Evolutionary conservation across 2,888 invertebrate species (phyloP).

Genomic region (Sphaerophoria taeniata): DNA sequence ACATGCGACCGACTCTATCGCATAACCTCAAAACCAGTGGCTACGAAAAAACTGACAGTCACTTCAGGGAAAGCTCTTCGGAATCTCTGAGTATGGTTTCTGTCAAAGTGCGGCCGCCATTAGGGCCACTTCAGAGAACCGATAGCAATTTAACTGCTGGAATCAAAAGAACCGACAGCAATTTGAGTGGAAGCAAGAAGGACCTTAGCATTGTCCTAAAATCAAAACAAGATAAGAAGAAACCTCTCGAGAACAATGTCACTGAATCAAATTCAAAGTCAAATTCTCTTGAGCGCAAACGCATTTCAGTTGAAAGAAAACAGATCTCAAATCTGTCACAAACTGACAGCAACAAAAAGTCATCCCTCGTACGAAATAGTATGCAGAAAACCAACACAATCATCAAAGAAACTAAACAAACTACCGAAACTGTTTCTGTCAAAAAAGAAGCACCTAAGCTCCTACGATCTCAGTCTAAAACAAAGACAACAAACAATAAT

Average conservation of each 20-base stretch:
- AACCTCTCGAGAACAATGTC: not conserved
- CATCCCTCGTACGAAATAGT: not conserved
- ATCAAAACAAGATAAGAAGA: conserved; percentile 23
- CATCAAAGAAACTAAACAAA: conserved; percentile 40
- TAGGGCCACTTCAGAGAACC: not conserved
- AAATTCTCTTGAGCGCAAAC: not conserved
- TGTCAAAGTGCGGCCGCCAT: not conserved
- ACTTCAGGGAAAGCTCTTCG: conserved; percentile 3
- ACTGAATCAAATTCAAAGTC: not conserved
- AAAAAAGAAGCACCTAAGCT: conserved; percentile 5
- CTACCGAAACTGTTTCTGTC: not conserved
- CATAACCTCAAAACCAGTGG: conserved; percentile 84
- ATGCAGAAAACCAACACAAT: not conserved
- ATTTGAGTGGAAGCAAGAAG: not conserved
- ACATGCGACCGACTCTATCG: conserved; percentile 86
- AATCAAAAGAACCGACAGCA: not conserved
- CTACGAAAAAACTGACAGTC: not conserved
- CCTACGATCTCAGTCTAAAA: not conserved
- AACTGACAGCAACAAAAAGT: not conserved
- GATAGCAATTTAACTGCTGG: not conserved
- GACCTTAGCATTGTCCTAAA: not conserved
- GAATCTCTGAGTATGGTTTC: conserved; percentile 16
- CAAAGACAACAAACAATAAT: not conserved
- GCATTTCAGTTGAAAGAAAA: not conserved
- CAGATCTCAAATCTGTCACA: not conserved